These are phyloP conservation scores for Prunella fulvescens DNA, from an alignment of 2,113 vertebrate genomes.

Conservation along the genomic window DNA sequence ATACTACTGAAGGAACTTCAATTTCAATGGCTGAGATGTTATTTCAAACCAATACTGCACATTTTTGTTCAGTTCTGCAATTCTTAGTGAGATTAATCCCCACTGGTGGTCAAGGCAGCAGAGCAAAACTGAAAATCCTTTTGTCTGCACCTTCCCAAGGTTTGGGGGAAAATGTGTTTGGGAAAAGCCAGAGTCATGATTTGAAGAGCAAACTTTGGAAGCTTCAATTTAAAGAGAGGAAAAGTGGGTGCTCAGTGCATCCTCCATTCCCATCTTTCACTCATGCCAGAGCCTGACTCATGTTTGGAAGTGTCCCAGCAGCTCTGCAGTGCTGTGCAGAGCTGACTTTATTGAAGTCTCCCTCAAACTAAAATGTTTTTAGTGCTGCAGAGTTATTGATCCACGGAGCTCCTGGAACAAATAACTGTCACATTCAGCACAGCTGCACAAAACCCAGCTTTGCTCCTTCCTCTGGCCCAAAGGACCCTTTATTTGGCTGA, in stretches of 20 bases:
- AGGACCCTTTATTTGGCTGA: not conserved
- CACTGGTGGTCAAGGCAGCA: no score
- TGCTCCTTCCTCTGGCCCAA: not conserved
- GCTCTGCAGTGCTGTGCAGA: conserved; percentile 2
- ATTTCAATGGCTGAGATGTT: not conserved
- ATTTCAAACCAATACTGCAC: not conserved
- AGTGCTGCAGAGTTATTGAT: conserved; percentile 55
- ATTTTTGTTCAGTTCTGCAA: not conserved
- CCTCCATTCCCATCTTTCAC: not conserved
- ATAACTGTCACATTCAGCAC: not conserved
- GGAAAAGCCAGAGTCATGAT: no score
- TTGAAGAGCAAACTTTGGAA: not conserved
- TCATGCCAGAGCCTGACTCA: not conserved
- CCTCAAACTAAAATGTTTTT: not conserved
- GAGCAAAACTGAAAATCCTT: no score
- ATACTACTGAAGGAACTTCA: not conserved
- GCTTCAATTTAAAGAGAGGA: not conserved
- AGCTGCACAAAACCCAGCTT: not conserved
- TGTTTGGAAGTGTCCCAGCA: not conserved
- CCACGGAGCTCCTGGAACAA: not conserved
- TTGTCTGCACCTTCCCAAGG: no score
- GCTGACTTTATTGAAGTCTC: not conserved
- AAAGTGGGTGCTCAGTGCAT: not conserved
- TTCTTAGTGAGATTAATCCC: no score
- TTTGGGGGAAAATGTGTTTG: no score